Conservation (phyloP, 2,888 invertebrate species). For the Mimumesa dahlbomi region DNA sequence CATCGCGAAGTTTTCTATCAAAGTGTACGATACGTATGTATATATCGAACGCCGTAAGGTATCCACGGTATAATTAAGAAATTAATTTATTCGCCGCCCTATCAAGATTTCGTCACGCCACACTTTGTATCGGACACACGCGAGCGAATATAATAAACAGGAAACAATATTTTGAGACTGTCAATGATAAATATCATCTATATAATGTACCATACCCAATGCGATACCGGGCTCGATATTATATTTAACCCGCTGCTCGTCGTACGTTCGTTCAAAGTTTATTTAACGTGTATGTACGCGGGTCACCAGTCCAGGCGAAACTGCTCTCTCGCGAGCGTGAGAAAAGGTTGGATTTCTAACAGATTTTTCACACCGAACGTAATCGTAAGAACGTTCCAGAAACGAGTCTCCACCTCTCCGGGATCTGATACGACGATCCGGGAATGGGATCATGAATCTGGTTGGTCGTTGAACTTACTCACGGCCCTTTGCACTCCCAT, state of each 20-base stretch:
- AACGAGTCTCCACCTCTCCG: conserved; percentile 38
- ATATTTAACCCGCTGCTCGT: too few relatives aligned
- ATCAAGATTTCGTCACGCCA: conserved; percentile 33
- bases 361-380: conserved; percentile 35
- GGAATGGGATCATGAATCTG: conserved; percentile 66
- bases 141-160: neutral
- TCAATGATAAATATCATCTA: neutral
- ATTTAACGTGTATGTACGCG: conserved; percentile 5
- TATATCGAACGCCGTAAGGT: neutral
- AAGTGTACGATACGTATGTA: too few relatives aligned
- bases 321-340: conserved; percentile 36
- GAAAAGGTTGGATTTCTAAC: conserved; percentile 45
- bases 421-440: conserved; percentile 63
- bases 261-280: too few relatives aligned
- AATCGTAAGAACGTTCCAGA: conserved; percentile 45
- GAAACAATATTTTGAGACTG: neutral
- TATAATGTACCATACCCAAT: too few relatives aligned
- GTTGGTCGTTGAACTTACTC: conserved; percentile 68
- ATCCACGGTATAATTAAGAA: conserved; percentile 38
- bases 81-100: conserved; percentile 37
- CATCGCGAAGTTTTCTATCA: conserved; percentile 14
- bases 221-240: too few relatives aligned
- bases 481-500: conserved; percentile 53
- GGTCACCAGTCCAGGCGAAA: neutral
- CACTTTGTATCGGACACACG: neutral